Percentiles rank a stretch among this genome's conserved stretches.
These are phyloP conservation scores for Pterocles gutturalis DNA, from an alignment of 2,113 vertebrate genomes.

Conservation along the genomic window DNA sequence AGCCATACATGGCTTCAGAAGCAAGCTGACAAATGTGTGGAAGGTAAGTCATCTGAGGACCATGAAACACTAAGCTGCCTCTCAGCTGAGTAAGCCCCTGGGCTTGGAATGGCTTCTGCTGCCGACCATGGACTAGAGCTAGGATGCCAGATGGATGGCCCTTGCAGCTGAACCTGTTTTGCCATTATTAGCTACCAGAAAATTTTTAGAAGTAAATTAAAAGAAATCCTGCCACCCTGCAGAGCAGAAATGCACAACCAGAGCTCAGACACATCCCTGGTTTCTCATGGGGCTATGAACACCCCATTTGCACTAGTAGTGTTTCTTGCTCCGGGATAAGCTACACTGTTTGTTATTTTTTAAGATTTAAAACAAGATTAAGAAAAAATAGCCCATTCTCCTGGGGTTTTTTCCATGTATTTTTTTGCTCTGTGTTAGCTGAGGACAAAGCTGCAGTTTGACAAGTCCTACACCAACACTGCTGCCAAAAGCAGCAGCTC, in stretches of 20 bases:
- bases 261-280: background rate
- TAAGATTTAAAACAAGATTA: background rate
- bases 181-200: background rate
- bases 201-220: background rate
- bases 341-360: background rate
- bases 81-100: background rate
- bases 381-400: background rate
- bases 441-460: background rate
- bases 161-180: background rate
- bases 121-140: background rate
- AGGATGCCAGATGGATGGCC: background rate
- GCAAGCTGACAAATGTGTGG: background rate
- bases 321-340: background rate
- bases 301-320: background rate
- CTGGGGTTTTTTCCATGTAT: background rate
- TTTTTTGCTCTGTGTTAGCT: background rate
- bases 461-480: background rate
- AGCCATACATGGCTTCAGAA: background rate
- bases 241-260: background rate
- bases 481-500: slow-evolving; percentile 16
- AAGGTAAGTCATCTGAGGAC: background rate
- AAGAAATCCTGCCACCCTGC: background rate
- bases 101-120: background rate
- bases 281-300: background rate
- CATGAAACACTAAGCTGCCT: background rate